Base-by-base conservation (phyloP, 2,797 vertebrate genomes). In the Rachycentron canadum region DNA sequence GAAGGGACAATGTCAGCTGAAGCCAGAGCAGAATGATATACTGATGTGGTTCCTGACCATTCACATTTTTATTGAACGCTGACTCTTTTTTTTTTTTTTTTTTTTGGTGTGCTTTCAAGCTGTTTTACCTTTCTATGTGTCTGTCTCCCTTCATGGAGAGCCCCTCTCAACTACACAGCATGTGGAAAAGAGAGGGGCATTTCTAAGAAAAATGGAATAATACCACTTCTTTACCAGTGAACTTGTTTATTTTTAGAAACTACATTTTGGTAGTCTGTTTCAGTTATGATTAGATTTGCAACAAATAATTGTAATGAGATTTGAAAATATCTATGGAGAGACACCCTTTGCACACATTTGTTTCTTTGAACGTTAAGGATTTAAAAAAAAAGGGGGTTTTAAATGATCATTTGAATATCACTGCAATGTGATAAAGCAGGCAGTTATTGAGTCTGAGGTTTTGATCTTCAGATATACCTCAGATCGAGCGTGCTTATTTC, bases 1-100 rank as follows among this genome's bases (percentile, higher is more conserved):
- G 36, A 74, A 76, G 67, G 12, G 21, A 65, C 13, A 45, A 62
- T 79, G 69, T 67, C 69, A 30, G 49, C 69, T 61, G 57, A 73
- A 40, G 68, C 60, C 9, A 9, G 34, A 14, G 41, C 12, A 59
- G 9, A 16, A 47, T 56, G 49, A 66, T 43, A 43, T 30, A 60
- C 36, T 55, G 6, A 64, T 58, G 38, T 68, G 47, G 61, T 83
- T 76, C 5, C 3, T 4, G 0, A 60, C 59, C 38, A 38, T 53
- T 43, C 40, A 64, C 7, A 63, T 68, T 79, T 83, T 53, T 34
- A 26, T 60, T 57, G 30, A 78, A 56, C 81, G 10, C n/a, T 5
- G 25, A 23, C 0, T 17, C 30, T 65, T 47, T 69, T 60, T 43
- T n/a, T n/a, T n/a, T n/a, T n/a, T n/a, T n/a, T n/a, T n/a, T n/a